phyloP scores from a whole-genome alignment of 1,140 invertebrate genomes.

The Globodera rostochiensis region DNA sequence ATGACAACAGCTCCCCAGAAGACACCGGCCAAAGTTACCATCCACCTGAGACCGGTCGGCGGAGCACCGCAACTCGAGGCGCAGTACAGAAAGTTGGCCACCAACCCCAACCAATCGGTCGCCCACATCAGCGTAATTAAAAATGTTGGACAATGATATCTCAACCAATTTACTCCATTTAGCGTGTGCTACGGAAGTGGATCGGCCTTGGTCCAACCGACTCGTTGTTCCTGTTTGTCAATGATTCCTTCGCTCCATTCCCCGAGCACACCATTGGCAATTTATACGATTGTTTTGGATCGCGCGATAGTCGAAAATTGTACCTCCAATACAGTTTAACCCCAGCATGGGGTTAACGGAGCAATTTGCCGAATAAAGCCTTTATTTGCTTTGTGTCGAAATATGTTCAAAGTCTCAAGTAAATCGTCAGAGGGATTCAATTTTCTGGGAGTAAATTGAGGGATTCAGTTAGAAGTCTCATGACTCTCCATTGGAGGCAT shows the following conservation, averaged over 20 bases:
- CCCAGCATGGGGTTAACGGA: conserved; percentile 16
- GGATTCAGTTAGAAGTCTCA: too few species aligned
- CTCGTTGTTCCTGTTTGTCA: conserved; percentile 17
- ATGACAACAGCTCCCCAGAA: not conserved
- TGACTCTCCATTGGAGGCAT: not conserved
- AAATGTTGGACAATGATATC: not conserved
- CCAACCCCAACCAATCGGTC: not conserved
- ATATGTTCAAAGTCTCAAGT: too few species aligned
- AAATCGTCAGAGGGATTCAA: too few species aligned
- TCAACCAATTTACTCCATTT: not conserved
- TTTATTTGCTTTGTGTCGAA: too few species aligned
- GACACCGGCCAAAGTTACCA: conserved; percentile 7
- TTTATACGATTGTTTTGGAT: conserved; percentile 24
- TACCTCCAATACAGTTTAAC: conserved; percentile 16
- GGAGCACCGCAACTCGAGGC: conserved; percentile 19
- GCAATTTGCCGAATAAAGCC: too few species aligned
- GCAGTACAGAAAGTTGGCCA: conserved; percentile 11
- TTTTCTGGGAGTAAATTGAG: too few species aligned
- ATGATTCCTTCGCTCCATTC: conserved; percentile 14
- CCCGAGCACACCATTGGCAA: conserved; percentile 21
- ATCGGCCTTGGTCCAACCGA: conserved; percentile 13
- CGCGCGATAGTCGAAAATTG: conserved; percentile 1
- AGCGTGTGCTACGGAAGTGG: conserved; percentile 19
- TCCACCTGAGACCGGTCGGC: conserved; percentile 19
- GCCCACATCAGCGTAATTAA: not conserved